Evolutionary conservation across 2,113 vertebrate genomes (phyloP).

Genomic region (Phoxinus phoxinus): DNA sequence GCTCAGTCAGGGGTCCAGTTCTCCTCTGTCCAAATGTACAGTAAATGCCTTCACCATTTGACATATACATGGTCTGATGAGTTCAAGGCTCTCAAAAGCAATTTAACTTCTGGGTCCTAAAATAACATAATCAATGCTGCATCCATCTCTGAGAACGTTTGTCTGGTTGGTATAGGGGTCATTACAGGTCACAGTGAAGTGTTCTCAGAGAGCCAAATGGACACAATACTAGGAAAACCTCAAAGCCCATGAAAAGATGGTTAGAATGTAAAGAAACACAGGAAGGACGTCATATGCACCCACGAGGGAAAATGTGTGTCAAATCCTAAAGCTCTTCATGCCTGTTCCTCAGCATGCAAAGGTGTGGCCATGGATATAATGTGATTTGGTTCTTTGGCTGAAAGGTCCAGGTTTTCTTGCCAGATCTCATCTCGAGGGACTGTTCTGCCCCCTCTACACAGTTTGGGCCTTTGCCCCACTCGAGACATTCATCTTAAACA

Average conservation of each 20-base stretch:
- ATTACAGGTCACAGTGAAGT: constrained; percentile 52
- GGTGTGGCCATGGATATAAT: constrained; percentile 70
- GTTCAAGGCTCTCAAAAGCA: background rate
- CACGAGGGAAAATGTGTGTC: constrained; percentile 58
- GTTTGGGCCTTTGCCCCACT: constrained; percentile 5
- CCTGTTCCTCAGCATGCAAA: constrained; percentile 68
- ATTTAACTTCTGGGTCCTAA: background rate
- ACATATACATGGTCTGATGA: background rate
- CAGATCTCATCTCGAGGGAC: constrained; percentile 64
- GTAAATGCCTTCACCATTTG: background rate
- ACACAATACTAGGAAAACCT: background rate
- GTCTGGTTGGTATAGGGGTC: background rate
- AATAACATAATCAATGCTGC: background rate
- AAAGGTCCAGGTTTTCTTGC: constrained; percentile 59
- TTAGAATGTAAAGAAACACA: background rate
- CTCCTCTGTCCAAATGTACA: background rate
- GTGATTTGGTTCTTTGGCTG: constrained; percentile 58
- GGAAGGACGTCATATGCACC: constrained; percentile 61
- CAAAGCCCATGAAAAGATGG: background rate
- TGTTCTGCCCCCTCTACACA: background rate
- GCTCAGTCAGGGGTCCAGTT: too few relatives aligned
- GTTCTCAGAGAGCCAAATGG: background rate
- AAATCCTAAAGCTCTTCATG: constrained; percentile 68
- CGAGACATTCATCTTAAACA: background rate
- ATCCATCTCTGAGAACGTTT: background rate